A percentile compares a stretch with the other conserved stretches of the same genome.
Evolutionary conservation across 1,140 invertebrate genomes (phyloP).

Genomic region (Spodoptera litura): DNA sequence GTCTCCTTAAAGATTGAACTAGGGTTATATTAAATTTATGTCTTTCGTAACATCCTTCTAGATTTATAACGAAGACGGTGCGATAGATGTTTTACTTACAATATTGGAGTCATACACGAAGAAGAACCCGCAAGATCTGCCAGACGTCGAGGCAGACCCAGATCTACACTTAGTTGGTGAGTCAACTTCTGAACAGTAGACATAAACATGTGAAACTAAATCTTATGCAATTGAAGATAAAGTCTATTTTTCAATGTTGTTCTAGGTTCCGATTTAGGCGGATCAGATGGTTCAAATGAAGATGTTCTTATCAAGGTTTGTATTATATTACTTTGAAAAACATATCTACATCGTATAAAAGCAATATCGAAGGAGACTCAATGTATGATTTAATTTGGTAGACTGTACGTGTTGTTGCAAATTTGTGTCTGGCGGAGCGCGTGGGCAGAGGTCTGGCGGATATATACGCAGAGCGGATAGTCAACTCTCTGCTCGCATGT

Average conservation of each 20-base stretch:
- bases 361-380: not conserved
- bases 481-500: conserved; percentile 71
- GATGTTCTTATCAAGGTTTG: conserved; percentile 89
- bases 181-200: not conserved
- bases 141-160: conserved; percentile 65
- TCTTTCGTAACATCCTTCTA: conserved; percentile 30
- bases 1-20: no score
- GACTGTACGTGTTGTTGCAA: conserved; percentile 82
- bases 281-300: conserved; percentile 87
- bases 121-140: conserved; percentile 60
- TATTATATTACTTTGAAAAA: not conserved
- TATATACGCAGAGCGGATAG: conserved; percentile 62
- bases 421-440: conserved; percentile 75
- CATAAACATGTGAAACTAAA: not conserved
- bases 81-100: conserved; percentile 74
- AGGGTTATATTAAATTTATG: no score
- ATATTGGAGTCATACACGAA: conserved; percentile 76
- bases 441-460: conserved; percentile 70
- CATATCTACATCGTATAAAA: no score
- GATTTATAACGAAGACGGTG: conserved; percentile 78
- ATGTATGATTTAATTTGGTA: conserved; percentile 48
- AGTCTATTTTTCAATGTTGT: not conserved
- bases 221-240: not conserved
- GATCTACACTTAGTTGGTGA: conserved; percentile 76
- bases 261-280: conserved; percentile 82